Base-by-base conservation (phyloP, 2,888 invertebrate genomes). In the Drosophila pegasa region DNA sequence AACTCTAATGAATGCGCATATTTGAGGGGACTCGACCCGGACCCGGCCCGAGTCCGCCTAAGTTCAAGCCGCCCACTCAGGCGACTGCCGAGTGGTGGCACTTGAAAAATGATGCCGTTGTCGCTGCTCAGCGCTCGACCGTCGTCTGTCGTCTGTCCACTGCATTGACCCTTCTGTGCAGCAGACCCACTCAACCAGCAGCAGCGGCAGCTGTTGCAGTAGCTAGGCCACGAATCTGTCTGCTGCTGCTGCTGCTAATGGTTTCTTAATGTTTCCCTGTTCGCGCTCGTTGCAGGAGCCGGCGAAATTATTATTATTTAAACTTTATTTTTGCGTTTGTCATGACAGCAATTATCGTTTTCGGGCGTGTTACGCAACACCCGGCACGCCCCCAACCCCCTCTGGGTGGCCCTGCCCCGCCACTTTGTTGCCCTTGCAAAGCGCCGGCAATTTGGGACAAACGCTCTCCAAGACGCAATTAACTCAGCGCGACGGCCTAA, bases 1-100 rank as follows among this genome's bases (percentile, higher is more conserved):
- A 88, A 62, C 83, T 75, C 75, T 89, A 88, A 83, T 88, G 83
- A 84, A 83, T 88, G 87, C 78, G 83, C 83, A 88, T 85, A 83
- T 83, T 88, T 87, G 56, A 64, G 56, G 31, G 16, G 29, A 16
- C 45, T 27, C 45, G 18, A 1, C 25, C 25, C 18, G 25, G 2
- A 64, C 78, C 31, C 35, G 16, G 18, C 50, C 57, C n/a, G n/a
- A n/a, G n/a, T n/a, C 35, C 57, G 61, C 57, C 57, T 43, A 52
- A 59, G 60, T 59, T 71, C 35, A 52, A 37, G 41, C 27, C 18
- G n/a, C 55, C 52, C 62, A 48, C 57, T 63, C 56, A 35, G 41
- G 50, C 40, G 37, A 54, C 71, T 54, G 71, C 57, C 47, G 71
- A 88, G 77, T 69, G 71, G 75, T 45, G 37, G 65, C 78, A 80